A percentile compares a stretch with the other conserved stretches of the same genome.
phyloP scores from a whole-genome alignment of 2,797 vertebrate genomes.

The Enteromius treurensis region DNA sequence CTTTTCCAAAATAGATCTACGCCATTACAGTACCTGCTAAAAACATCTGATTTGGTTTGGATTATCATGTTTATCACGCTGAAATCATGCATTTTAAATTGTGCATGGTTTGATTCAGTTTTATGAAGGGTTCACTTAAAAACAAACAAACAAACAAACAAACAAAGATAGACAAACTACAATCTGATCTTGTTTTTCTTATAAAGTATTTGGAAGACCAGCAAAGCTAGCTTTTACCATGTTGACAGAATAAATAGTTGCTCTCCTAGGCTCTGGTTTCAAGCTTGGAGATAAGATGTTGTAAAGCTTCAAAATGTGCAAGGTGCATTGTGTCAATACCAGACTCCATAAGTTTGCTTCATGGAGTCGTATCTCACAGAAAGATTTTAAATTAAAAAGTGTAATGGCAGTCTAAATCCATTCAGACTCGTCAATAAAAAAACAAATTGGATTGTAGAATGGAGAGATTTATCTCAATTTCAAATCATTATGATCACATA shows the following conservation, averaged over 20 bases:
- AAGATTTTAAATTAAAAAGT: slow-evolving; percentile 15
- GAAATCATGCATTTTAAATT: no score
- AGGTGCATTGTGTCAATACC: slow-evolving; percentile 37
- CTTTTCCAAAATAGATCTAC: no score
- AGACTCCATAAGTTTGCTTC: slow-evolving; percentile 21
- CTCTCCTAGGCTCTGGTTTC: slow-evolving; percentile 12
- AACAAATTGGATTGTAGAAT: neutral
- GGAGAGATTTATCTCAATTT: neutral
- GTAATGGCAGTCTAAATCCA: slow-evolving; percentile 20
- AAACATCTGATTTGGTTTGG: no score
- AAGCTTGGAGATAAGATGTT: slow-evolving; percentile 22
- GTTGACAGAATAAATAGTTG: slow-evolving; percentile 5
- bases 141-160: no score
- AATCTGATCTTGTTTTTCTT: neutral
- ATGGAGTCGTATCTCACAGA: neutral
- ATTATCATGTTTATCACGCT: no score
- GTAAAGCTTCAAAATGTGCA: slow-evolving; percentile 17
- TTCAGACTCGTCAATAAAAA: neutral
- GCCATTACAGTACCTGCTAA: no score
- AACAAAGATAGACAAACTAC: neutral
- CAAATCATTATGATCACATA: slow-evolving; percentile 13
- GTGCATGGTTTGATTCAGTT: neutral
- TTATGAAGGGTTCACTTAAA: neutral
- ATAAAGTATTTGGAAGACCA: neutral
- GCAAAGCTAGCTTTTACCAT: neutral